Conservation (phyloP, 2,113 vertebrate species). For the Nettapus auritus region DNA sequence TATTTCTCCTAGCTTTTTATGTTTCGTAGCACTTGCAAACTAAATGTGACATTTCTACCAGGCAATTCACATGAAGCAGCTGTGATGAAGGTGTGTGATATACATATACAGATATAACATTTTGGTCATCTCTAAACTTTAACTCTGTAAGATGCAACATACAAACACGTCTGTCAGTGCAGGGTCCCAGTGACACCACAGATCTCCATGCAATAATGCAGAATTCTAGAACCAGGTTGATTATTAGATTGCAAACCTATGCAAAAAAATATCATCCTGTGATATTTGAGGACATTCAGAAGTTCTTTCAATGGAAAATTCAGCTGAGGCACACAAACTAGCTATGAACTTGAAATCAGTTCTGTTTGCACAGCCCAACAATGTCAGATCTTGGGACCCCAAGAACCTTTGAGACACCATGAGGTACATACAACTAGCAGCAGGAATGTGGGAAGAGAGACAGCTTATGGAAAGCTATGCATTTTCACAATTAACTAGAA, state of each 20-base stretch:
- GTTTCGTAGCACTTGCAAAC: not conserved
- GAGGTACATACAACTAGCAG: not conserved
- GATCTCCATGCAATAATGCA: not conserved
- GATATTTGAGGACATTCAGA: not conserved
- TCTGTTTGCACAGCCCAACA: not conserved
- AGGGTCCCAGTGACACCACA: not conserved
- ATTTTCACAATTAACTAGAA: not conserved
- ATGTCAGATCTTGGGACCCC: not conserved
- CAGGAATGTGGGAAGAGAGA: rapidly evolving
- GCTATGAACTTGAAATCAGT: rapidly evolving
- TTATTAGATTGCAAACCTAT: not conserved
- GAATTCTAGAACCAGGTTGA: not conserved
- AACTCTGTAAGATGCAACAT: not conserved
- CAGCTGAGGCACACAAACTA: not conserved
- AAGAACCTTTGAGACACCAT: not conserved
- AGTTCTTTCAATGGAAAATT: not conserved
- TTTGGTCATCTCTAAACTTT: not conserved
- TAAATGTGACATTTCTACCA: not conserved
- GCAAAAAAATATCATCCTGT: not conserved
- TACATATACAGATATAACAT: not conserved
- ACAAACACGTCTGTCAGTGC: not conserved
- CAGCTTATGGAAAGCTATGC: not conserved
- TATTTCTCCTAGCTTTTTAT: not conserved
- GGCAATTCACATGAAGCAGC: not conserved
- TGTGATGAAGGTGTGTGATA: not conserved